Evolutionary conservation across 1,140 invertebrate species (phyloP), one percentile per base, ranked within the genome.

Genomic region (Dufourea novaeangliae): DNA sequence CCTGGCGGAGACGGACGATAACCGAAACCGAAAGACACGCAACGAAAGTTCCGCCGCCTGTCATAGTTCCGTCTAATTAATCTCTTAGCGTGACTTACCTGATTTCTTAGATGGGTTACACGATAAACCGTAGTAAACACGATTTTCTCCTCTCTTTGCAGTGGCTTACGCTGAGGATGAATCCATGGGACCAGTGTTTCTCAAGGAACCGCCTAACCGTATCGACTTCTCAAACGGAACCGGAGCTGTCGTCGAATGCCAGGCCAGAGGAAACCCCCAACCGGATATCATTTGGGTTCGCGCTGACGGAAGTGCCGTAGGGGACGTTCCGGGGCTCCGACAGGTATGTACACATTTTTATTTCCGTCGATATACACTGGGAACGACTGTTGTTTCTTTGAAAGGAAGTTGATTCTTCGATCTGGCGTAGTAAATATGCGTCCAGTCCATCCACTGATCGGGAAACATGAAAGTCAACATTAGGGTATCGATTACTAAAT

Each of bases 211-310:
- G 27, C 96, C 96, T 77, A 97, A 97, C 91, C 95, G 96, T 83
- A 95, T 98, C 54, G 97, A 98, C 90, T 98, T 99, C 92, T 97
- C 97, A 75, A 99, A 99, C 91, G 97, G 97, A 61, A 98, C 97
- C 37, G 98, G 98, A 84, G 96, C 97, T 71, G 95, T 96, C 80
- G 96, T 99, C 57, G 97, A 98, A 91, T 99, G 98, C 91, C 96
- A 97, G 84, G 97, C 98, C 1, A 95, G 96, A 90, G 98, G 98
- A 83, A 96, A 96, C 83, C 98, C 98, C 14, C 94, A 96, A 82
- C 97, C 98, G 44, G 96, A 97, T 90, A 97, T 99, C 82, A 97
- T 98, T 80, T 99, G 98, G 98, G 95, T 98, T 44, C 95, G 96
- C 86, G 89, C 92, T 27, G 97, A 98, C 93, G 97, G 97, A 68